Conservation (phyloP, 2,113 vertebrate genomes). For the Eulacestoma nigropectus region DNA sequence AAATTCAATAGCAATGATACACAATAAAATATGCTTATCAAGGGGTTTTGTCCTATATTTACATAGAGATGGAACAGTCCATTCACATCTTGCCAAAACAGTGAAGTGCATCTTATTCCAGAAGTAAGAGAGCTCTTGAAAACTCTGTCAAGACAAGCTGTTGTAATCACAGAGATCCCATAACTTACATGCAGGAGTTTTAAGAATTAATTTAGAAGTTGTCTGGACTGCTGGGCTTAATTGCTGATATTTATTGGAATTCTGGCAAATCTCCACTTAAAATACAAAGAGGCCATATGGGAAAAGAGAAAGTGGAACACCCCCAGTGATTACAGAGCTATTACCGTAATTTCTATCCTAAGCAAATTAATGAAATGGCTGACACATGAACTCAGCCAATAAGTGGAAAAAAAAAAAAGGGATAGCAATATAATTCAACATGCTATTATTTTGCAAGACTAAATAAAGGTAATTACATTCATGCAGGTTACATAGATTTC, state of each 20-base stretch:
- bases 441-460: not conserved
- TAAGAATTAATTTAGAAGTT: not conserved
- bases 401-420: not conserved
- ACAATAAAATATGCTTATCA: not conserved
- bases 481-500: not conserved
- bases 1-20: not conserved
- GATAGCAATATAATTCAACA: not conserved
- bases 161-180: not conserved
- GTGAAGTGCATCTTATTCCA: not conserved
- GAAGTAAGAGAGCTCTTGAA: not conserved
- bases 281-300: not conserved
- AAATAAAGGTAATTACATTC: not conserved
- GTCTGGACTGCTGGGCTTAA: not conserved
- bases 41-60: not conserved
- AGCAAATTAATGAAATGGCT: conserved; percentile 29
- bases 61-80: not conserved
- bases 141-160: not conserved
- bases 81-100: not conserved
- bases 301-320: conserved; percentile 7
- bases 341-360: not conserved
- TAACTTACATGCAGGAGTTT: not conserved
- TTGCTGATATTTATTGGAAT: conserved; percentile 7
- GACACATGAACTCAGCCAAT: not conserved
- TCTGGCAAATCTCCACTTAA: not conserved
- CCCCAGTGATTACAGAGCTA: conserved; percentile 5